These are phyloP conservation scores for Nannoperca obscura DNA, from an alignment of 2,797 vertebrate genomes.

Conservation along the genomic window DNA sequence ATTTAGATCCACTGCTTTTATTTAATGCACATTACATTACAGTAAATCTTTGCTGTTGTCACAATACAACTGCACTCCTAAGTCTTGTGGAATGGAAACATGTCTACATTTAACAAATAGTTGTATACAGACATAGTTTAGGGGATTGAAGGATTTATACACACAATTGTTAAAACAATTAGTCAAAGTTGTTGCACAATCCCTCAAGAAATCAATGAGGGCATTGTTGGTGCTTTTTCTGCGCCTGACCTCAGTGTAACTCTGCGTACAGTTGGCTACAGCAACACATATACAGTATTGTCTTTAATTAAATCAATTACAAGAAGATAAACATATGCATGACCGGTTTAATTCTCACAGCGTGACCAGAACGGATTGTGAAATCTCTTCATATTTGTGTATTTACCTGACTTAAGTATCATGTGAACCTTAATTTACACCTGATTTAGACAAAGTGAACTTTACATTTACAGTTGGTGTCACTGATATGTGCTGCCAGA, in stretches of 20 bases:
- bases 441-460: no score
- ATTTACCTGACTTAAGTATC: no score
- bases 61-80: no score
- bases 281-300: neutral
- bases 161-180: neutral
- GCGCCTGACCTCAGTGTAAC: constrained; percentile 18
- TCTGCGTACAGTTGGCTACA: constrained; percentile 4
- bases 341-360: no score
- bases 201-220: constrained; percentile 46
- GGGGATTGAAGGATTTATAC: neutral
- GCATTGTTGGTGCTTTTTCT: constrained; percentile 35
- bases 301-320: neutral
- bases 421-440: no score
- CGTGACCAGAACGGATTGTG: no score
- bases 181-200: constrained; percentile 21
- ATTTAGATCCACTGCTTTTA: neutral
- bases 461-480: no score
- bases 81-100: neutral
- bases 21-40: no score
- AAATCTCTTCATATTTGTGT: no score
- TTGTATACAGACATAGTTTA: neutral
- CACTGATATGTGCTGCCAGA: no score
- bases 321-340: neutral
- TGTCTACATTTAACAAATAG: neutral
- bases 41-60: no score